Conservation (phyloP, 2,888 invertebrate genomes). For the Hypsopygia costalis region DNA sequence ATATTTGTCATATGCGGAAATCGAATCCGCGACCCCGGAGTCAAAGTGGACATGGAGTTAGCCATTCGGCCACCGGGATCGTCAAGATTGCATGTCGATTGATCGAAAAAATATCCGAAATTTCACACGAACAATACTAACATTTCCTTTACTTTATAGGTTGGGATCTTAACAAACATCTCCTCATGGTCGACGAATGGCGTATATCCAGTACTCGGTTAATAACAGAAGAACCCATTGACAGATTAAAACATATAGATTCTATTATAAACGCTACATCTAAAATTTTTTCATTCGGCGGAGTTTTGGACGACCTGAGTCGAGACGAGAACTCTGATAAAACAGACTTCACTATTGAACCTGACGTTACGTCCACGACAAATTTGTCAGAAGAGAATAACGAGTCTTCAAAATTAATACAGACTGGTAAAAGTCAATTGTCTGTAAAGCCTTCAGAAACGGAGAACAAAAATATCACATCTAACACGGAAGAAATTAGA, state of each 20-base stretch:
- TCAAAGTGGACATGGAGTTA: no score
- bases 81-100: no score
- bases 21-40: no score
- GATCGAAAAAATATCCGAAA: no score
- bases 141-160: slow-evolving; percentile 46
- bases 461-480: neutral
- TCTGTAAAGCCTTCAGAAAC: neutral
- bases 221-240: slow-evolving; percentile 12
- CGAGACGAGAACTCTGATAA: slow-evolving; percentile 4
- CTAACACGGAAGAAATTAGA: no score
- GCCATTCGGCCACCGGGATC: no score
- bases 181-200: slow-evolving; percentile 82
- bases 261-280: slow-evolving; percentile 6
- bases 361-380: neutral
- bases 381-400: neutral
- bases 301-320: slow-evolving; percentile 6
- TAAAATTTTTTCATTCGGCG: slow-evolving; percentile 13
- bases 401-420: neutral
- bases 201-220: slow-evolving; percentile 38
- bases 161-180: slow-evolving; percentile 80
- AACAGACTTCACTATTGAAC: slow-evolving; percentile 12
- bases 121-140: no score
- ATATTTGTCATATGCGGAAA: no score
- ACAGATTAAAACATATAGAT: slow-evolving; percentile 7
- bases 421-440: neutral